These are phyloP conservation scores for Drosophila meridiana DNA, from an alignment of 2,888 invertebrate genomes.

Conservation along the genomic window DNA sequence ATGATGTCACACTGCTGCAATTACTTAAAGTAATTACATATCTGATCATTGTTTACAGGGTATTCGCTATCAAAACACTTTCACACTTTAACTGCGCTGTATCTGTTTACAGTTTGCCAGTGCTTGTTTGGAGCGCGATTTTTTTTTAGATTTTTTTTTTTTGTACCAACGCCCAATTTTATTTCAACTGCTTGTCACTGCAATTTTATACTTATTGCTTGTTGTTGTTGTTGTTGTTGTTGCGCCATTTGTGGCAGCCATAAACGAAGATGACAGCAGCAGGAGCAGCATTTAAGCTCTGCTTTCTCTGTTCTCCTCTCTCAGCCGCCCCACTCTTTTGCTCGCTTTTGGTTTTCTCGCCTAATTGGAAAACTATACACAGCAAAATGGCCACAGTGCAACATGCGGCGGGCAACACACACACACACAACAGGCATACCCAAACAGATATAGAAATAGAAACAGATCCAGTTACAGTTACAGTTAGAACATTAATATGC, in stretches of 20 bases:
- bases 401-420: slow-evolving; percentile 18
- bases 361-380: slow-evolving; percentile 76
- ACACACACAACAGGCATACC: slow-evolving; percentile 6
- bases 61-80: neutral
- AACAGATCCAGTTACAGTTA: slow-evolving; percentile 17
- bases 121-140: slow-evolving; percentile 16
- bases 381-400: slow-evolving; percentile 45
- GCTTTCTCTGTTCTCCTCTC: neutral
- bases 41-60: neutral
- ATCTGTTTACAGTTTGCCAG: slow-evolving; percentile 23
- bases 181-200: slow-evolving; percentile 54
- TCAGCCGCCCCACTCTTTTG: neutral
- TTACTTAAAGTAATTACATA: neutral
- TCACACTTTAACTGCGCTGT: neutral
- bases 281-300: slow-evolving; percentile 20
- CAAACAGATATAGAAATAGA: neutral
- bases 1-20: neutral
- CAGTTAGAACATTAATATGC: slow-evolving; percentile 41
- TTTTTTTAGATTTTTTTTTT: slow-evolving; percentile 5
- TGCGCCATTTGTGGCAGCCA: slow-evolving; percentile 55
- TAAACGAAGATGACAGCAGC: slow-evolving; percentile 59
- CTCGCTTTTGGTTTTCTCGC: slow-evolving; percentile 39
- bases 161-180: slow-evolving; percentile 32
- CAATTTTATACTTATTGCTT: slow-evolving; percentile 60
- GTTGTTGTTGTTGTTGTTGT: slow-evolving; percentile 27